A percentile compares a stretch with the other conserved stretches of the same genome.
These are phyloP conservation scores for Eupithecia centaureata DNA, from an alignment of 2,888 invertebrate genomes.

Conservation along the genomic window DNA sequence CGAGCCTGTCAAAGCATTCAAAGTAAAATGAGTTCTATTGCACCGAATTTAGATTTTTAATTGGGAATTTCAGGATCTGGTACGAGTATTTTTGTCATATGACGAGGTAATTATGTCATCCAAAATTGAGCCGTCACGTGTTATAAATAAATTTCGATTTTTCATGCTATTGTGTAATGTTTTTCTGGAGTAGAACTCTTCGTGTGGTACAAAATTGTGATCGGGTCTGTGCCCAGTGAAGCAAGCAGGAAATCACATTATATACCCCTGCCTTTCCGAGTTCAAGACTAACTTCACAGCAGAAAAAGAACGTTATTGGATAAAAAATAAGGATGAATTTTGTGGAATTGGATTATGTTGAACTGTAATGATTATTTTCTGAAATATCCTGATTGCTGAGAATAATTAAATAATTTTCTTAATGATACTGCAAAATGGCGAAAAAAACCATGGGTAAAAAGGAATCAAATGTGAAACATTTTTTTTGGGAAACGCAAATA, in stretches of 20 bases:
- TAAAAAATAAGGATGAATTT: constrained; percentile 26
- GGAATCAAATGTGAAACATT: no score
- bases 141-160: constrained; percentile 7
- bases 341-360: constrained; percentile 15
- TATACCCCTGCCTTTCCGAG: constrained; percentile 22
- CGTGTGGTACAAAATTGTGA: constrained; percentile 15
- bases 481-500: no score
- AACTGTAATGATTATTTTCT: constrained; percentile 24
- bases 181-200: background rate
- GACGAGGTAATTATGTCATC: background rate
- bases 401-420: no score
- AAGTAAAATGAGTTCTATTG: constrained; percentile 10
- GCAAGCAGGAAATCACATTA: constrained; percentile 39
- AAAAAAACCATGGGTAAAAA: no score
- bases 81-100: background rate
- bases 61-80: background rate
- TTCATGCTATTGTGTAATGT: background rate
- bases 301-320: constrained; percentile 20
- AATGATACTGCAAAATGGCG: no score
- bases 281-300: constrained; percentile 18
- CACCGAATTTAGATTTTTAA: background rate
- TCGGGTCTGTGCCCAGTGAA: constrained; percentile 30
- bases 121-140: background rate
- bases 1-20: constrained; percentile 9
- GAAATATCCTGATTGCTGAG: no score